These are phyloP conservation scores for Gibbula magus DNA, from an alignment of 2,888 invertebrate genomes.

Conservation along the genomic window DNA sequence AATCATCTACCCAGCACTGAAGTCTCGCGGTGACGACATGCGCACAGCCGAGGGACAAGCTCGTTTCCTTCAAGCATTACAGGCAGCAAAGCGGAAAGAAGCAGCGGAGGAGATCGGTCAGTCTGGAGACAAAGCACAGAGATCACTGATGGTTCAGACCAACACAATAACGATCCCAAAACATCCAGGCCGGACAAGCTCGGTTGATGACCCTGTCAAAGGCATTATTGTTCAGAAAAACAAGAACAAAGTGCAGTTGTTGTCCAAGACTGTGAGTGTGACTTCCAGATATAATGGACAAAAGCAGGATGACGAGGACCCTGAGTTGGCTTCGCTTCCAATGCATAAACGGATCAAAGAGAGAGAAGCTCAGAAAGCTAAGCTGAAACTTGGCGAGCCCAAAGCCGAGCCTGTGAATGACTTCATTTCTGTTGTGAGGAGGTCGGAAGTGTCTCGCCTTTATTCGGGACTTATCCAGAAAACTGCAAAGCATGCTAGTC, in stretches of 20 bases:
- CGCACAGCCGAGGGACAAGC: conserved; percentile 16
- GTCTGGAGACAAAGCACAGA: neutral
- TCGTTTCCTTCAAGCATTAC: conserved; percentile 14
- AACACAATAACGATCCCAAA: conserved; percentile 6
- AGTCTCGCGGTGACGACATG: conserved; percentile 6
- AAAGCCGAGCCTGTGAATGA: conserved; percentile 11
- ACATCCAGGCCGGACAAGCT: neutral
- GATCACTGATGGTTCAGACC: conserved; percentile 18
- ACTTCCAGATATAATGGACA: conserved; percentile 11
- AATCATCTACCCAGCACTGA: conserved; percentile 6
- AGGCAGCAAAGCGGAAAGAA: conserved; percentile 12
- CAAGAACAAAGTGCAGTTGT: neutral
- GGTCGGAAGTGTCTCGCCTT: neutral
- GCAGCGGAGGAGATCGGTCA: neutral
- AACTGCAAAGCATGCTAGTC: neutral
- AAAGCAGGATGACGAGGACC: neutral
- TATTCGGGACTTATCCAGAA: conserved; percentile 3
- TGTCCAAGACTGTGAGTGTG: neutral
- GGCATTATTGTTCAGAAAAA: conserved; percentile 11
- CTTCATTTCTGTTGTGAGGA: neutral
- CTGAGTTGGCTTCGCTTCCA: conserved; percentile 12
- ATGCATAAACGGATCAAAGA: conserved; percentile 25
- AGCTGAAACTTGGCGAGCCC: neutral
- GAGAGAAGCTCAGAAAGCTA: conserved; percentile 24
- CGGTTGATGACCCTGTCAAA: neutral